phyloP scores from a whole-genome alignment of 1,140 invertebrate genomes.

The Drosophila equinoxialis region DNA sequence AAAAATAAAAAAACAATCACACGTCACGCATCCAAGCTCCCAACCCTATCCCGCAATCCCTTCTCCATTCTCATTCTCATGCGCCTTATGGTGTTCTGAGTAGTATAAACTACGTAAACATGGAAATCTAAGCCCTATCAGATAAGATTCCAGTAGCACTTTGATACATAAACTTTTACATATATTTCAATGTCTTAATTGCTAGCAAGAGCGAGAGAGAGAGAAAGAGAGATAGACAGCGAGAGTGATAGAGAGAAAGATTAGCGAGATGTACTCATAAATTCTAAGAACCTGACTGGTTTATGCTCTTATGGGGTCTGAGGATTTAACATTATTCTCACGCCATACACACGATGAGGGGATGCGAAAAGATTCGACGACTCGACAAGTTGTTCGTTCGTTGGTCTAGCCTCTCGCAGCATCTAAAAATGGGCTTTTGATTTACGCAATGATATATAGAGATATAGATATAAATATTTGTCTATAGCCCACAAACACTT shows the following conservation, averaged over 20 bases:
- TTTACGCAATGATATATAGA: slow-evolving; percentile 58
- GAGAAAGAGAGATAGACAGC: background rate
- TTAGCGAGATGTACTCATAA: slow-evolving; percentile 42
- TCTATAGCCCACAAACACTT: slow-evolving; percentile 53
- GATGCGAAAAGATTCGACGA: slow-evolving; percentile 17
- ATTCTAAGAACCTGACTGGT: slow-evolving; percentile 66
- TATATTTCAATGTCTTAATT: background rate
- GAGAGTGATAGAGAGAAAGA: background rate
- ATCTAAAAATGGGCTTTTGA: slow-evolving; percentile 74
- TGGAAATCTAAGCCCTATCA: background rate
- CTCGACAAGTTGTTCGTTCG: slow-evolving; percentile 14
- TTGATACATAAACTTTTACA: background rate
- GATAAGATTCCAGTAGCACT: slow-evolving; percentile 8
- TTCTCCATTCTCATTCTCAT: background rate
- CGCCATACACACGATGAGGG: background rate
- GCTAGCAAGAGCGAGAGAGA: background rate
- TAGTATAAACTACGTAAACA: background rate
- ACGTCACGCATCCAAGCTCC: slow-evolving; percentile 6
- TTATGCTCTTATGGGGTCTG: slow-evolving; percentile 49
- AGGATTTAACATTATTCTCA: slow-evolving; percentile 66
- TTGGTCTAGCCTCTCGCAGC: slow-evolving; percentile 27
- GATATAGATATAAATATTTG: slow-evolving; percentile 74
- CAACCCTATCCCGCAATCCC: background rate
- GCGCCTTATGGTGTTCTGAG: background rate
- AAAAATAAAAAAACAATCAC: background rate